Conservation (phyloP, 2,113 vertebrate species). For the Hipposideros armiger region DNA sequence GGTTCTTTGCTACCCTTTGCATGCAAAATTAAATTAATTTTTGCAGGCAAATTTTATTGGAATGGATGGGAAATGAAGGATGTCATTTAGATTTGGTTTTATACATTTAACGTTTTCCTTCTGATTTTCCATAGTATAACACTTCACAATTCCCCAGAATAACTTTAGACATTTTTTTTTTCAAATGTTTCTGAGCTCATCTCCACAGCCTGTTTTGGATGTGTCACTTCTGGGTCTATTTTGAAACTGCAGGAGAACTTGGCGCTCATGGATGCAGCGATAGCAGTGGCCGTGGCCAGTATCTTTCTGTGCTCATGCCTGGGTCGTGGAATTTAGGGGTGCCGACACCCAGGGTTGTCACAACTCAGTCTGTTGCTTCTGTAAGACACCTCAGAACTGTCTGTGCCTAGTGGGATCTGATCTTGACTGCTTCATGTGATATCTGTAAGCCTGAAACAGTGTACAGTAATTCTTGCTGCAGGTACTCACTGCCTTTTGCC, state of each 20-base stretch:
- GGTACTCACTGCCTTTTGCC: background rate
- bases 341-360: background rate
- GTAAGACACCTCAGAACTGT: background rate
- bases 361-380: background rate
- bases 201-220: background rate
- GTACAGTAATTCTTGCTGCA: background rate
- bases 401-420: background rate
- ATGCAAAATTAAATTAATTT: conserved; percentile 28
- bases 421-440: background rate
- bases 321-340: background rate
- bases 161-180: background rate
- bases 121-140: background rate
- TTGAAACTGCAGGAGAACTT: background rate
- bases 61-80: conserved; percentile 8
- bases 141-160: background rate
- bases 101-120: conserved; percentile 36
- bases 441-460: background rate
- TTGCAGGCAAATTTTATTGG: conserved; percentile 14
- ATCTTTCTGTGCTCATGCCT: background rate
- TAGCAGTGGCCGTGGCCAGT: background rate
- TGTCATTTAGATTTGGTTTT: conserved; percentile 54
- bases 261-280: background rate
- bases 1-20: conserved; percentile 38
- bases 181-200: background rate
- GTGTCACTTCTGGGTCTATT: background rate